phyloP scores from a whole-genome alignment of 2,113 vertebrate genomes.

The Etia nguti region DNA sequence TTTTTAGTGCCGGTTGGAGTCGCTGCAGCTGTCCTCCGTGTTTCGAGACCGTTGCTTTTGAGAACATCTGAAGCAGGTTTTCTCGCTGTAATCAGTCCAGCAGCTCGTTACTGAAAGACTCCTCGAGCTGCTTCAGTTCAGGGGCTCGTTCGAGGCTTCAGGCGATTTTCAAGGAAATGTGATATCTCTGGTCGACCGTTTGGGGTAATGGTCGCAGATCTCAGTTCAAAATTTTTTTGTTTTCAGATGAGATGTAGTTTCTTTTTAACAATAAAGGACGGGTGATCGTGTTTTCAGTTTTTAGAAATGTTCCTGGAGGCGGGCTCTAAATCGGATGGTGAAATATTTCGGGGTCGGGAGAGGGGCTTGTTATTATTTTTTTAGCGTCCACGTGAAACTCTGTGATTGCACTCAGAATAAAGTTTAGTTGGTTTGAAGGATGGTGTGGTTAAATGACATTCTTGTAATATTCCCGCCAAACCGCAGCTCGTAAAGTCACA shows the following conservation, averaged over 20 bases:
- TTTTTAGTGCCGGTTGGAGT: background rate
- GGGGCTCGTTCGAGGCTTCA: background rate
- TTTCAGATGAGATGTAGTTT: background rate
- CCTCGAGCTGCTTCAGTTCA: background rate
- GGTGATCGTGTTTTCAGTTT: background rate
- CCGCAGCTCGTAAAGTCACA: background rate
- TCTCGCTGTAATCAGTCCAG: background rate
- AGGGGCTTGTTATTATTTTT: background rate
- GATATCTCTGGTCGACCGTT: background rate
- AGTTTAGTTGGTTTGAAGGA: slow-evolving; percentile 34
- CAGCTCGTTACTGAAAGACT: background rate
- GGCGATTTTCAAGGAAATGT: background rate
- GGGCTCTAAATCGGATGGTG: background rate
- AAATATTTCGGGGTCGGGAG: background rate
- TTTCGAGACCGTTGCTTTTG: background rate
- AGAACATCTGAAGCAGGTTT: background rate
- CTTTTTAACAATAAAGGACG: background rate
- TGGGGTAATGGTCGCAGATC: background rate
- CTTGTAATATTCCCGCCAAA: background rate
- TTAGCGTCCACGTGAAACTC: slow-evolving; percentile 8
- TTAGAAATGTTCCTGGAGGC: background rate
- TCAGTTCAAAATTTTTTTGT: background rate
- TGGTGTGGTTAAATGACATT: background rate
- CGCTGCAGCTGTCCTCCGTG: background rate
- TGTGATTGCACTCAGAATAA: slow-evolving; percentile 63